Percentiles rank a stretch among this genome's conserved stretches.
Evolutionary conservation across 1,140 invertebrate species (phyloP).

Genomic region (Bombus breviceps): DNA sequence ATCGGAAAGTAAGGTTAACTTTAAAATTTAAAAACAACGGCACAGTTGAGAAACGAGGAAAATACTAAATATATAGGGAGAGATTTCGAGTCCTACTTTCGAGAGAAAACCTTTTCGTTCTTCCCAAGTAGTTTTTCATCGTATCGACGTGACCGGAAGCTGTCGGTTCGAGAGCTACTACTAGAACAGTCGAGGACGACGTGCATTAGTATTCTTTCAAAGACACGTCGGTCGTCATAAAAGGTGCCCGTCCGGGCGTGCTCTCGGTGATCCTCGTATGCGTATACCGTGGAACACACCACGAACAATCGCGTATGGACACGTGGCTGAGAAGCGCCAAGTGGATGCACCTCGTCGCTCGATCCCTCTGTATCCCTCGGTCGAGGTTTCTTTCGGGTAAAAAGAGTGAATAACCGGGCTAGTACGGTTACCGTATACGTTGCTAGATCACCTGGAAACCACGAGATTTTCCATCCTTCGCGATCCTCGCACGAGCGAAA

Average conservation of each 20-base stretch:
- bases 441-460: neutral
- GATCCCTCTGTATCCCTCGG: constrained; percentile 32
- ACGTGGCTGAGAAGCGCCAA: constrained; percentile 44
- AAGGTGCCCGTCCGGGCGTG: constrained; percentile 31
- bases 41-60: neutral
- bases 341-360: constrained; percentile 34
- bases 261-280: neutral
- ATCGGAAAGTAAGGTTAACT: neutral
- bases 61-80: neutral
- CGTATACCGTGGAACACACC: constrained; percentile 1
- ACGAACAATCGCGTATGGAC: constrained; percentile 17
- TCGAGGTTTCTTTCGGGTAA: constrained; percentile 19
- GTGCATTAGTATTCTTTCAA: constrained; percentile 59
- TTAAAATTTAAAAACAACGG: neutral
- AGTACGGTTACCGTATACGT: neutral
- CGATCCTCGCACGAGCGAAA: neutral
- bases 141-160: constrained; percentile 61
- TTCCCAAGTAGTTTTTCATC: constrained; percentile 47
- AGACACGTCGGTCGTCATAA: constrained; percentile 28
- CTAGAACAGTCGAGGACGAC: constrained; percentile 39
- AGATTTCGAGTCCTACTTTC: constrained; percentile 2
- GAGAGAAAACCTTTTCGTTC: constrained; percentile 18
- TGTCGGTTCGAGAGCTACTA: constrained; percentile 48
- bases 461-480: neutral
- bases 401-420: constrained; percentile 2